Evolutionary conservation across 2,113 vertebrate species (phyloP).

Genomic region (Salvelinus sp.): DNA sequence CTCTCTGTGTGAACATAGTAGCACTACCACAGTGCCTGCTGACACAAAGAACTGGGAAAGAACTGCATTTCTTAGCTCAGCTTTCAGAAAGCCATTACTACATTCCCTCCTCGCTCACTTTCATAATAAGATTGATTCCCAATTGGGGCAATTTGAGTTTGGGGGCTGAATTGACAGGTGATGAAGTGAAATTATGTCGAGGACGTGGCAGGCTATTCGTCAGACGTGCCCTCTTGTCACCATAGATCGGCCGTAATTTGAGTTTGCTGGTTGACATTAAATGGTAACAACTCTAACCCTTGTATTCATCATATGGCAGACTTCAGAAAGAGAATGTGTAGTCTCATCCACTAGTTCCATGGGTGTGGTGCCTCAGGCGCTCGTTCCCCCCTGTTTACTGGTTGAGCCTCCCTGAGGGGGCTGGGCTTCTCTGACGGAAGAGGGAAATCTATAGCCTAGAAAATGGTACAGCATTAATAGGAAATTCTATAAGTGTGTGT

Average conservation of each 20-base stretch:
- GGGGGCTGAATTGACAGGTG: constrained; percentile 64
- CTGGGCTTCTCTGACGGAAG: constrained; percentile 21
- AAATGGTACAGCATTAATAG: constrained; percentile 74
- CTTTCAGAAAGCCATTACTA: constrained; percentile 38
- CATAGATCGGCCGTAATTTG: constrained; percentile 74
- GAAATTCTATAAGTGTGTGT: constrained; percentile 63
- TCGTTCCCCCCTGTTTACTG: constrained; percentile 48
- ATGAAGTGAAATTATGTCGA: constrained; percentile 62
- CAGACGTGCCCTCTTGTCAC: constrained; percentile 55
- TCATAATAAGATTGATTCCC: constrained; percentile 68
- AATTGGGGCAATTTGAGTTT: constrained; percentile 54
- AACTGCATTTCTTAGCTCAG: constrained; percentile 15
- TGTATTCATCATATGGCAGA: constrained; percentile 65
- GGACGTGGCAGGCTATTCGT: constrained; percentile 61
- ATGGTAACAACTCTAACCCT: constrained; percentile 66
- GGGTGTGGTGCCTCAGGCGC: constrained; percentile 68
- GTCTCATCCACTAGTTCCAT: constrained; percentile 64
- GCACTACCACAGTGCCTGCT: not conserved
- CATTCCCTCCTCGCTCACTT: constrained; percentile 40
- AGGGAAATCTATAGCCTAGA: constrained; percentile 76
- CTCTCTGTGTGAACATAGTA: not conserved
- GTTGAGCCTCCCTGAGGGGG: constrained; percentile 63
- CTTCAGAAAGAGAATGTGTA: constrained; percentile 73
- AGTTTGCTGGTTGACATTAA: constrained; percentile 70
- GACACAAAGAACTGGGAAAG: constrained; percentile 1